Evolutionary conservation across 2,888 invertebrate species (phyloP).

Genomic region (Megaustenia siamemsis): DNA sequence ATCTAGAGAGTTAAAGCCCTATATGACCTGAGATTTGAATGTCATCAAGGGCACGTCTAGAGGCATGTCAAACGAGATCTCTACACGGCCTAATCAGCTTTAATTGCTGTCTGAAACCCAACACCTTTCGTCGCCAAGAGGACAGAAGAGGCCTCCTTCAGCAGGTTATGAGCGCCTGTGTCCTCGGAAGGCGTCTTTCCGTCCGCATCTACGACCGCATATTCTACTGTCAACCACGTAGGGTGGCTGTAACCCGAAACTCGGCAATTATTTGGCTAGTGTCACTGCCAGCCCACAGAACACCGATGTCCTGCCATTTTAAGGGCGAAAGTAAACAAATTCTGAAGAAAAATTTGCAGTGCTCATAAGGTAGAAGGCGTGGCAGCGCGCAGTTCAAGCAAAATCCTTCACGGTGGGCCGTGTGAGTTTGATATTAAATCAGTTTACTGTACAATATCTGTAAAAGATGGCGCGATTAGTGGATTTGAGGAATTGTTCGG

Average conservation of each 20-base stretch:
- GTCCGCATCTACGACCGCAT: not conserved
- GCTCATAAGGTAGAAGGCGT: slow-evolving; percentile 27
- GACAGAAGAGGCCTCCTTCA: not conserved
- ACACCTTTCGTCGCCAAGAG: slow-evolving; percentile 16
- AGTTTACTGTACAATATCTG: slow-evolving; percentile 44
- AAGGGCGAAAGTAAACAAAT: slow-evolving; percentile 23
- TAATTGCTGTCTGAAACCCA: slow-evolving; percentile 29
- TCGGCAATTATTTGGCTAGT: slow-evolving; percentile 53
- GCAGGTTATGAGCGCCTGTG: slow-evolving; percentile 21
- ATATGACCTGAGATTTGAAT: not conserved
- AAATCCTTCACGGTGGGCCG: slow-evolving; percentile 24
- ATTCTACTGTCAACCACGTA: slow-evolving; percentile 19
- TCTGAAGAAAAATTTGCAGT: not conserved
- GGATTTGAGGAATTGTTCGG: slow-evolving; percentile 18
- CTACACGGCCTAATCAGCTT: slow-evolving; percentile 4
- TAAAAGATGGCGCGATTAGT: slow-evolving; percentile 46
- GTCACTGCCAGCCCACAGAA: slow-evolving; percentile 39
- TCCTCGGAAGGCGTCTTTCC: not conserved
- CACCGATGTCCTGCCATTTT: slow-evolving; percentile 36
- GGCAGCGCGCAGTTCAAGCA: slow-evolving; percentile 11
- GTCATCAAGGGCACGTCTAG: slow-evolving; percentile 3
- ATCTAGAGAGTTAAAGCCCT: not conserved
- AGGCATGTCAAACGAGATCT: slow-evolving; percentile 14
- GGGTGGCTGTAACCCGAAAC: slow-evolving; percentile 38
- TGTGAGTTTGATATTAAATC: slow-evolving; percentile 38